Evolutionary conservation across 2,888 invertebrate species (phyloP).

Genomic region (Troides oblongomaculatus): DNA sequence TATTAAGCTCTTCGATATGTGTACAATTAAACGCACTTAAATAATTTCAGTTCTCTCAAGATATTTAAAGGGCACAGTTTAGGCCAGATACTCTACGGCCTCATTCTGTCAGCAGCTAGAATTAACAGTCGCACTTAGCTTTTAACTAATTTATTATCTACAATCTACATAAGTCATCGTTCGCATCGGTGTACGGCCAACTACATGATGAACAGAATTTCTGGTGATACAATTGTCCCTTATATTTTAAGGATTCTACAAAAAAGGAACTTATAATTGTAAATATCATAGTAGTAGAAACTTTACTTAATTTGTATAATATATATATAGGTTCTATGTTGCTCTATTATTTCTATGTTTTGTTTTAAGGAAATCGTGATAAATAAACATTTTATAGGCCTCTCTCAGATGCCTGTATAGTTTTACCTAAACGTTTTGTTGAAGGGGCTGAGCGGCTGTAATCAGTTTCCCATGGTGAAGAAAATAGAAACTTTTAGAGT

Average conservation of each 20-base stretch:
- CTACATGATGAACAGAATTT: not conserved
- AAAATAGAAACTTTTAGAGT: too few species aligned
- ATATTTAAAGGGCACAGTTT: slow-evolving; percentile 26
- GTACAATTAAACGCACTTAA: not conserved
- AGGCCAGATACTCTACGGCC: slow-evolving; percentile 20
- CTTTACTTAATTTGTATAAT: too few species aligned
- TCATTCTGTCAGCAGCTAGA: slow-evolving; percentile 24
- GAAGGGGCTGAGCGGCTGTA: too few species aligned
- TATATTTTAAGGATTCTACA: not conserved
- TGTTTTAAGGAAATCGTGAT: too few species aligned
- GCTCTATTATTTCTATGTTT: too few species aligned
- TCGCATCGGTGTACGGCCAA: slow-evolving; percentile 10
- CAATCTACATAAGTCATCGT: slow-evolving; percentile 9
- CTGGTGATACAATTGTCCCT: not conserved
- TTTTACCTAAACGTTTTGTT: too few species aligned
- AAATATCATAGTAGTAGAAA: too few species aligned
- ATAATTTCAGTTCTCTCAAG: slow-evolving; percentile 16
- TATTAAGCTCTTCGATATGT: not conserved
- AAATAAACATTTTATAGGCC: too few species aligned
- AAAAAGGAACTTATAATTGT: not conserved
- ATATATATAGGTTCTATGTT: too few species aligned
- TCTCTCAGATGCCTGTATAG: too few species aligned
- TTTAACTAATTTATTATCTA: slow-evolving; percentile 16
- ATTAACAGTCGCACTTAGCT: slow-evolving; percentile 23
- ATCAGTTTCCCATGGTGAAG: too few species aligned